Base-by-base conservation (phyloP, 2,113 vertebrate genomes). In the Sinosuthora webbiana region DNA sequence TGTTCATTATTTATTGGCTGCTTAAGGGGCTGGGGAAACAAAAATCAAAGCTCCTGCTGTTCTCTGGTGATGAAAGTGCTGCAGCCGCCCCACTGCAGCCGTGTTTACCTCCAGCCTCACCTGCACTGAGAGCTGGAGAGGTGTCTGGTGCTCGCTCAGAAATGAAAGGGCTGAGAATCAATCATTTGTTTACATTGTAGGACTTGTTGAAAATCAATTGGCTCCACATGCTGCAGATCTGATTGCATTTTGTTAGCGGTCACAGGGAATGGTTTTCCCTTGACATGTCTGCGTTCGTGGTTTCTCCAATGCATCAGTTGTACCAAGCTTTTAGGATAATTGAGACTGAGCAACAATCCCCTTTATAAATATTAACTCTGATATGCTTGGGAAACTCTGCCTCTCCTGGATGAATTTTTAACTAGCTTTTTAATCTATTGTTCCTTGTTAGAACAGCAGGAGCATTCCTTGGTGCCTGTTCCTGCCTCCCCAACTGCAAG, bases 331-430 rank as follows among this genome's bases (percentile, higher is more conserved):
- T 95, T 83, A 73, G 86, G 96, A 97, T 97, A 98, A 98, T 97
- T 97, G 97, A 96, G 95, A 96, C 87, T 93, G 94, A 97, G 97
- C 95, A 97, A 97, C 95, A 94, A 83, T 95, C 93, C 91, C 83
- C 90, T 97, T 96, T 95, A 98, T 98, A 98, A 98, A 98, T 98
- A 98, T 98, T 98, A 98, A 98, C 97, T 96, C 81, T 87, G 97
- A 92, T 96, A 97, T 97, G 97, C 97, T 98, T 97, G 96, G 96
- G 86, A 97, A 95, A 79, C 87, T 94, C 94, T 87, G 96, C 94
- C 88, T 96, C 94, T 95, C 94, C 97, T 93, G 95, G 95, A 97
- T 97, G 97, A 97, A 98, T 98, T 97, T 95, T 98, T 98, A 98
- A 98, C 96, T 94, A 97, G 96, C 93, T 97, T 96, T 96, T 94